A percentile compares a stretch with the other conserved stretches of the same genome.
Conservation (phyloP, 1,140 invertebrate species). For the Maconellicoccus hirsutus region DNA sequence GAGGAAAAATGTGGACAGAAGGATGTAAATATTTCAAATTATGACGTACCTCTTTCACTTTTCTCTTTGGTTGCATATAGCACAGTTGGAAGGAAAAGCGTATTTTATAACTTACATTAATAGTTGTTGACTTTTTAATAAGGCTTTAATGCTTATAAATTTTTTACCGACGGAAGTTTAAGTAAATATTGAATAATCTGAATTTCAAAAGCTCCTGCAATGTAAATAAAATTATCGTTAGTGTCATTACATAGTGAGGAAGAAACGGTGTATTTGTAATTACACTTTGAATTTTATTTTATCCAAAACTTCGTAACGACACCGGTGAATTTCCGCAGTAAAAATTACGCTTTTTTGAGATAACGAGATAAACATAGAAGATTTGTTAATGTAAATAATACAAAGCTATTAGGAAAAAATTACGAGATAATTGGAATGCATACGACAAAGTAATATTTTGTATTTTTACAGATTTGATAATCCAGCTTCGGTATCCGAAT, state of each 20-base stretch:
- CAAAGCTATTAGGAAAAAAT: conserved; percentile 7
- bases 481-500: conserved; percentile 68
- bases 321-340: too few species aligned
- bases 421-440: conserved; percentile 11
- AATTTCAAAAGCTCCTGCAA: not conserved
- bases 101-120: too few species aligned
- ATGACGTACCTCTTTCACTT: too few species aligned
- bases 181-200: not conserved
- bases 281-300: not conserved
- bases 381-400: too few species aligned
- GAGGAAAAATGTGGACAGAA: too few species aligned
- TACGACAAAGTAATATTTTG: conserved; percentile 11
- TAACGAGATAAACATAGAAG: too few species aligned
- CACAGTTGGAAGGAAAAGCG: too few species aligned
- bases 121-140: too few species aligned
- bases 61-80: too few species aligned
- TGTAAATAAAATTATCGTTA: not conserved
- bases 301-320: too few species aligned
- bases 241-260: not conserved
- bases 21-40: too few species aligned
- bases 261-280: not conserved
- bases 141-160: not conserved
- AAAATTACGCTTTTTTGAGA: too few species aligned
- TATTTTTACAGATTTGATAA: conserved; percentile 68
- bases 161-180: not conserved